Evolutionary conservation across 1,140 invertebrate species (phyloP).

Genomic region (Aphis craccivora): DNA sequence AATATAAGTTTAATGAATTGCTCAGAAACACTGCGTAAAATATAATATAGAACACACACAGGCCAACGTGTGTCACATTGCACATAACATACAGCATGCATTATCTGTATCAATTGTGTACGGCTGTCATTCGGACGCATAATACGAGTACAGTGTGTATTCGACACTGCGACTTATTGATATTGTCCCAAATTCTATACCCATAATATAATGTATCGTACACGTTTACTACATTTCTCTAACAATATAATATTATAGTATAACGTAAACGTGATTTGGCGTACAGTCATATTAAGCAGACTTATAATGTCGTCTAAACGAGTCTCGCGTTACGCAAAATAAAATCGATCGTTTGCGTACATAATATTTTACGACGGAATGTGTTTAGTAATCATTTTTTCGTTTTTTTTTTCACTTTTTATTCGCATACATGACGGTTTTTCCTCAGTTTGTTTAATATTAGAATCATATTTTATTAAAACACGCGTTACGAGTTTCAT

Average conservation of each 20-base stretch:
- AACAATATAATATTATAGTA: neutral
- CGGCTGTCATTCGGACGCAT: neutral
- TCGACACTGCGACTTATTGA: neutral
- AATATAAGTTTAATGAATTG: neutral
- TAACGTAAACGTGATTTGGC: neutral
- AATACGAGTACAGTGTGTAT: neutral
- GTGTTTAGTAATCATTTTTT: neutral
- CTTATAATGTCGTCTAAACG: neutral
- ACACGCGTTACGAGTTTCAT: neutral
- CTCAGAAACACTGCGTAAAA: neutral
- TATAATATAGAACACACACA: neutral
- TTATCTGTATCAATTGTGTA: neutral
- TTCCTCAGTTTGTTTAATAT: neutral
- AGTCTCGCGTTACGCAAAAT: neutral
- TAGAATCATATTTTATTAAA: neutral
- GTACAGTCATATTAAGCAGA: neutral
- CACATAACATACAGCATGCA: neutral
- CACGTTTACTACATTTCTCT: neutral
- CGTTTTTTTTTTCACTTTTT: neutral
- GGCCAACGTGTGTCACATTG: neutral
- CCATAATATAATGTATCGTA: neutral
- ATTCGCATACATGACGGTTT: neutral
- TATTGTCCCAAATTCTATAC: neutral
- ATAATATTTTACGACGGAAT: neutral
- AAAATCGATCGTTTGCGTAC: neutral